Evolutionary conservation across 2,797 vertebrate species (phyloP), one percentile per base, ranked within the genome.

Genomic region (Hephaestus fuliginosus): DNA sequence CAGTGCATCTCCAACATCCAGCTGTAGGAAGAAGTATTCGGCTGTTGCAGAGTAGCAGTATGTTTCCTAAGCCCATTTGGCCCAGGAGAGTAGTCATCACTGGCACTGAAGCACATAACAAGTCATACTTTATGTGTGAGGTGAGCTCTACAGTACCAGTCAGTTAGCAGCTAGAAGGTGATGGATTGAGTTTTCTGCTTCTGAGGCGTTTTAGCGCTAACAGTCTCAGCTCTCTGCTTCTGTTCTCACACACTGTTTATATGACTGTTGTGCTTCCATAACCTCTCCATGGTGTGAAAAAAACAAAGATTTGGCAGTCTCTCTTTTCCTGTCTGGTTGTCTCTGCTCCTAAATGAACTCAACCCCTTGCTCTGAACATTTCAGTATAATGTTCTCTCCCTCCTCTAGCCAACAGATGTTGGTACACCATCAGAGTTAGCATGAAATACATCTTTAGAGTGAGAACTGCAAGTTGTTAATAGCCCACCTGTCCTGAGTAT

Each of bases 371-470:
- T 70, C 39, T 69, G 12, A 69, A 61, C 18, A 66, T 58, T 70
- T 30, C 22, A 44, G 33, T 69, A 74, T 81, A 20, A 56, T 49
- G 51, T 70, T 20, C 11, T 68, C 17, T 43, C 10, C 60, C 49
- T 36, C 18, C 39, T 67, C 41, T 10, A 17, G 18, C 22, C 71
- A 72, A 71, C 80, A 86, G 78, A 82, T 83, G 80, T 44, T 55
- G 17, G 36, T 28, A 20, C 17, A 28, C 25, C 20, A 49, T 78
- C 61, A 61, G 20, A 15, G 53, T 56, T 33, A 61, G n/a, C 57
- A 30, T 3, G 46, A 67, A 49, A 77, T 7, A 73, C 41, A 66
- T 61, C 49, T 67, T 74, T 17, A 44, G 15, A 41, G 28, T 68
- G 11, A 56, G 52, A 51, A 81, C 76, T 7, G 57, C 11, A 44